Evolutionary conservation across 2,797 vertebrate species (phyloP).

Genomic region (Chrosomus eos): DNA sequence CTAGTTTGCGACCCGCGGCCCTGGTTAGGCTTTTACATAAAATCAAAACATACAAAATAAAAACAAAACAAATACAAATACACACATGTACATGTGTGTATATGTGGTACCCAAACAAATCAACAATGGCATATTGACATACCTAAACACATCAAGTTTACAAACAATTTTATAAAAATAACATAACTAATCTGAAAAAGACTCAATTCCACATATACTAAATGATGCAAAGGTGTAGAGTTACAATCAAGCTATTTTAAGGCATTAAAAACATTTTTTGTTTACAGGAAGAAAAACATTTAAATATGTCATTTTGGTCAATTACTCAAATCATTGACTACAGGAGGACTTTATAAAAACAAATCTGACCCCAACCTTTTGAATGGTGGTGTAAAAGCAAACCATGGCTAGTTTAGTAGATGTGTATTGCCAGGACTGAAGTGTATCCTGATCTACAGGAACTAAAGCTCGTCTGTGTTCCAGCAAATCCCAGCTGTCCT

Average conservation of each 20-base stretch:
- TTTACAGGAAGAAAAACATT: not conserved
- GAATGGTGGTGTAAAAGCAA: not conserved
- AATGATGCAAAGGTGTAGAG: not conserved
- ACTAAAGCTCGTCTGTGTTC: not conserved
- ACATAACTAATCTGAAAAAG: too few species aligned
- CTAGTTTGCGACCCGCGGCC: too few species aligned
- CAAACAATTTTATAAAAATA: too few species aligned
- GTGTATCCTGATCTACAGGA: constrained; percentile 9
- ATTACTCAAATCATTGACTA: not conserved
- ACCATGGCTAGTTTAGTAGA: not conserved
- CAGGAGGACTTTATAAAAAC: not conserved
- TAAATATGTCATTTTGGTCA: not conserved
- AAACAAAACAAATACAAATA: too few species aligned
- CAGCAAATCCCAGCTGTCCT: constrained; percentile 28
- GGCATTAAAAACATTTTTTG: not conserved
- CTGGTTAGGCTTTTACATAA: too few species aligned
- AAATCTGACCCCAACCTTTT: not conserved
- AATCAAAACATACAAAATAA: too few species aligned
- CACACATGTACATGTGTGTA: too few species aligned
- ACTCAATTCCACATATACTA: not conserved
- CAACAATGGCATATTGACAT: too few species aligned
- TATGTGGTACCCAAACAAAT: too few species aligned
- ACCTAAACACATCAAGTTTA: too few species aligned
- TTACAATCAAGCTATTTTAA: not conserved
- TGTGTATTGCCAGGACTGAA: not conserved